Base-by-base conservation (phyloP, 2,888 invertebrate species). In the Cerceris ruficornis region DNA sequence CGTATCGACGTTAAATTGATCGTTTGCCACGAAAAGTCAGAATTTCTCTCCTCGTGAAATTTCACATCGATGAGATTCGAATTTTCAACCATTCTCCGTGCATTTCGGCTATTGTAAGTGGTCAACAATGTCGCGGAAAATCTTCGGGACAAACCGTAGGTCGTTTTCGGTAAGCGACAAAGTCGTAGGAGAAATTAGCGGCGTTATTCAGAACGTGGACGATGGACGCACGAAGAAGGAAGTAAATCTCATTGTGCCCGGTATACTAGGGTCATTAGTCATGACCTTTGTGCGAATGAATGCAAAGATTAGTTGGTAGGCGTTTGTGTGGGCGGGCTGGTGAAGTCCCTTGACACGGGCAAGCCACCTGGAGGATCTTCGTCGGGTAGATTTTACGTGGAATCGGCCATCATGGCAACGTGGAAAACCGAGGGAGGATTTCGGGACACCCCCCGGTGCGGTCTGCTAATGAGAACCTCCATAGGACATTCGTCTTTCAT, bases 391-490 rank as follows among this genome's bases (percentile, higher is more conserved):
- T 82, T 88, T 70, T 88, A 87, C 83, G 76, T 71, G 61, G 82
- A 84, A 81, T 69, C 67, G 57, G 61, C 52, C 64, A 62, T 62
- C 62, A n/a, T 8, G 71, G 72, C 55, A 72, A 62, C 49, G 65
- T 60, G 57, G 70, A 70, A 79, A 84, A 78, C 71, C 67, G 74
- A 42, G 55, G 69, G 69, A 69, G 69, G 74, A 66, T 72, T 64
- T 57, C 39, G 66, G 81, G 82, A 86, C 83, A 78, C 78, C 82
- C 78, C 82, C 88, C 64, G 84, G 78, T 85, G 85, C 70, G 86
- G 83, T 79, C 85, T 81, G 80, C 88, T 90, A 89, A 90, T 89
- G 89, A 89, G 89, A 88, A 81, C 82, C 87, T 80, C 81, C 83
- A 73, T 79, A 74, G 88, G 86, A 82, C 86, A 87, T 88, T 84